Conservation (phyloP, 2,113 vertebrate species). For the Ceyx margarethae region DNA sequence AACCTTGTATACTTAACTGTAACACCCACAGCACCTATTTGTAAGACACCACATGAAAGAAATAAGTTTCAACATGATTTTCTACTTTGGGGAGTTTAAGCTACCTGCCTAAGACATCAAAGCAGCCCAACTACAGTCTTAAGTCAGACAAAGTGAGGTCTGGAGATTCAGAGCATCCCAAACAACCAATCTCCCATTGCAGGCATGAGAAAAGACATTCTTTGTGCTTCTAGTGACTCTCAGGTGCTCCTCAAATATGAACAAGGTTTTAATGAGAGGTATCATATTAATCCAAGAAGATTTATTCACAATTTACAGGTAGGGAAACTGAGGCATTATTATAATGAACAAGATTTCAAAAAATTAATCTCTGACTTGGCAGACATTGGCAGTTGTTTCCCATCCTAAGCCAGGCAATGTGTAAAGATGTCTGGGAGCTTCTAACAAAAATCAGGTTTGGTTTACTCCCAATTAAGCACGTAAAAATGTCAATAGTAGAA, state of each 20-base stretch:
- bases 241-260: background rate
- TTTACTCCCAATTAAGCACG: background rate
- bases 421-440: background rate
- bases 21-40: slow-evolving; percentile 10
- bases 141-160: background rate
- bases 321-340: background rate
- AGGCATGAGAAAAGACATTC: background rate
- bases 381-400: background rate
- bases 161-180: slow-evolving; percentile 11
- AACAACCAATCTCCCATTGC: background rate
- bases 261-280: background rate
- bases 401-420: background rate
- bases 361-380: background rate
- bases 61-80: slow-evolving; percentile 54
- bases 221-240: background rate
- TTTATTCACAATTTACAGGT: background rate
- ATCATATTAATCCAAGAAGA: background rate
- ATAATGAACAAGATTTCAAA: background rate
- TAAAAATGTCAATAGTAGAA: background rate
- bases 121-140: background rate
- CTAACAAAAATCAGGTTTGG: background rate
- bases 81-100: background rate
- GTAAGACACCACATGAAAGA: slow-evolving; percentile 50
- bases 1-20: background rate
- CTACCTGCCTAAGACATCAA: slow-evolving; percentile 41